Evolutionary conservation across 2,888 invertebrate species (phyloP), one percentile per base, ranked within the genome.

Genomic region (Apantesis nais): DNA sequence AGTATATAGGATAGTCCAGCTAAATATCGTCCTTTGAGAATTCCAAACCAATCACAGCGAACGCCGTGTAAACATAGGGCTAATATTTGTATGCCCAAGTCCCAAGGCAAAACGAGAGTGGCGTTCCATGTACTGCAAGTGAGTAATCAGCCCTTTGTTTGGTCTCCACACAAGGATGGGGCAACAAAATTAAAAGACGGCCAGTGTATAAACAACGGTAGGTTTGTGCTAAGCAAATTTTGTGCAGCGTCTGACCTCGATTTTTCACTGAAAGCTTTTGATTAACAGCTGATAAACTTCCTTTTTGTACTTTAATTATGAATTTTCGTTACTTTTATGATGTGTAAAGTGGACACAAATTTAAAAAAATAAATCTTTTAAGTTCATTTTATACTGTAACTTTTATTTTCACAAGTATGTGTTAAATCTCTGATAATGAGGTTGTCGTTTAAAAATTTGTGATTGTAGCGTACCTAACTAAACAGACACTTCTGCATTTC

Each of bases 21-120:
- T 16, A 58, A 58, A 58, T 29, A 58, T 58, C 25, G 25, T 58
- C 29, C 25, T 63, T 63, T 44, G 31, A 29, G 19, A 44, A 63
- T 70, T 67, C 64, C 19, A 70, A 70, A 70, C 55, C 72, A 52
- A n/a, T 65, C 66, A 37, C 34, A 37, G 39, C 58, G 11, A 55
- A 55, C 29, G 12, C 25, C 41, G 14, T 11, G 29, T 60, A 44
- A n/a, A 37, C 63, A 39, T 58, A 65, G 64, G 62, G 64, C 37
- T 64, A 31, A 25, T 66, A 41, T 48, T 60, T 78, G 77, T 84
- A 79, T 82, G 82, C 79, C 78, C 83, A 76, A 74, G 82, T 77
- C 78, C 82, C 88, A 89, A 90, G 88, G 88, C 79, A 80, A 87
- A 80, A 83, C 83, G 78, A 85, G 87, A 91, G 89, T 91, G 90